phyloP scores from a whole-genome alignment of 2,888 invertebrate genomes.

The Deroplatys truncata region DNA sequence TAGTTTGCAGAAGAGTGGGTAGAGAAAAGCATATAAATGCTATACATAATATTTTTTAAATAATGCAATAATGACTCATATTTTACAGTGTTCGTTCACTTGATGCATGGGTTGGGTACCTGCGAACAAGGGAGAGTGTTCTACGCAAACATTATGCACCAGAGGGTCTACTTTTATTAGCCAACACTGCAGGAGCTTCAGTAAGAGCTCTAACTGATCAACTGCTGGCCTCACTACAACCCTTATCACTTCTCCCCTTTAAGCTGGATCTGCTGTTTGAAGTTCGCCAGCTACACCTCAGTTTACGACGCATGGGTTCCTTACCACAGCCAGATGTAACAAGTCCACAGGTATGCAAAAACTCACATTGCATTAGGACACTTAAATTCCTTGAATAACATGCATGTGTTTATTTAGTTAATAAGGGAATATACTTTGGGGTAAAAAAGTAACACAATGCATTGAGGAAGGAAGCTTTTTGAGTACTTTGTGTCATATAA shows the following conservation, averaged over 20 bases:
- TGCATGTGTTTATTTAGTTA: too few species aligned
- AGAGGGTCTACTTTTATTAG: conserved; percentile 65
- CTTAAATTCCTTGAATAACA: too few species aligned
- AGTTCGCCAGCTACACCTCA: conserved; percentile 69
- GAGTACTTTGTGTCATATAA: too few species aligned
- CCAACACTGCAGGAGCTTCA: conserved; percentile 57
- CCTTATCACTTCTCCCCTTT: conserved; percentile 74
- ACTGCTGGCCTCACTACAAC: conserved; percentile 71
- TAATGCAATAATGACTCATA: too few species aligned
- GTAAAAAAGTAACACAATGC: too few species aligned
- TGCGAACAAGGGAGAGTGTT: conserved; percentile 77
- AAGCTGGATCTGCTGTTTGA: conserved; percentile 77
- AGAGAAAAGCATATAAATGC: too few species aligned
- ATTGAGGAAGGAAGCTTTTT: too few species aligned
- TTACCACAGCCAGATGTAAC: conserved; percentile 43
- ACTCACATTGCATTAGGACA: too few species aligned
- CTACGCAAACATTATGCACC: conserved; percentile 74
- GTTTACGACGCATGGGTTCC: conserved; percentile 65
- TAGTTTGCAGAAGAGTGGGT: too few species aligned
- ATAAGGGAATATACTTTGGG: too few species aligned
- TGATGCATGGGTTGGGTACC: conserved; percentile 85
- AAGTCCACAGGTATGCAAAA: neutral
- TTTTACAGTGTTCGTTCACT: conserved; percentile 69
- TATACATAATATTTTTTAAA: too few species aligned
- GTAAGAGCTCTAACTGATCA: conserved; percentile 61